A percentile compares a stretch with the other conserved stretches of the same genome.
These are phyloP conservation scores for Taurulus bubalis DNA, from an alignment of 2,113 vertebrate genomes.

Conservation along the genomic window DNA sequence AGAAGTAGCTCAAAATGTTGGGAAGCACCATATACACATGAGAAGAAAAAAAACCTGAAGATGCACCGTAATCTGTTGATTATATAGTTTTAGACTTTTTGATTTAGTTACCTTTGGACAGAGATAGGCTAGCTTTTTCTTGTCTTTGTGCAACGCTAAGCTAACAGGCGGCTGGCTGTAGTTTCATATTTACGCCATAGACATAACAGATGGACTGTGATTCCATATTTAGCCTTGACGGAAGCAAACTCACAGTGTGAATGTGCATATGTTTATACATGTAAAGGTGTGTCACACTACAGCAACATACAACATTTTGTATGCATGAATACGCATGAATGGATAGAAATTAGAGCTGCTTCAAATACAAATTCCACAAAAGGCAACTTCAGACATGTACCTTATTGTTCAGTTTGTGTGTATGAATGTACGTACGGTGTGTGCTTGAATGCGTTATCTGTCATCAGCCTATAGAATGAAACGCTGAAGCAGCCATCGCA, in stretches of 20 bases:
- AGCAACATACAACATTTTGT: neutral
- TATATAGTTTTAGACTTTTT: no score
- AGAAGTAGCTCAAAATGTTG: no score
- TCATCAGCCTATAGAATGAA: conserved; percentile 53
- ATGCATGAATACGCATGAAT: neutral
- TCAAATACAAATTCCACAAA: neutral
- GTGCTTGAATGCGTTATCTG: neutral
- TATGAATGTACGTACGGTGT: neutral
- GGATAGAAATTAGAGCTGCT: neutral
- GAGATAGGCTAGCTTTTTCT: neutral
- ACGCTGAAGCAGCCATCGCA: conserved; percentile 77
- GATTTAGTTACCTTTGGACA: neutral
- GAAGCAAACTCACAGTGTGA: neutral
- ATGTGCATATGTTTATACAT: neutral
- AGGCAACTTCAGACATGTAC: neutral
- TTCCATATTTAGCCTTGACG: no score
- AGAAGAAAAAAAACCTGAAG: no score
- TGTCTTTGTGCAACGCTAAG: no score
- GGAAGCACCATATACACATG: no score
- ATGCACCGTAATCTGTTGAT: no score
- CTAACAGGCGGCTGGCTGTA: no score
- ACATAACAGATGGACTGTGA: no score
- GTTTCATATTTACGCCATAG: no score
- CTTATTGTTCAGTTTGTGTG: neutral
- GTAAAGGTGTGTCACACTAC: neutral